Percentiles rank a stretch among this genome's conserved stretches.
Conservation (phyloP, 1,140 invertebrate species). For the Drosophila nigrodunni region DNA sequence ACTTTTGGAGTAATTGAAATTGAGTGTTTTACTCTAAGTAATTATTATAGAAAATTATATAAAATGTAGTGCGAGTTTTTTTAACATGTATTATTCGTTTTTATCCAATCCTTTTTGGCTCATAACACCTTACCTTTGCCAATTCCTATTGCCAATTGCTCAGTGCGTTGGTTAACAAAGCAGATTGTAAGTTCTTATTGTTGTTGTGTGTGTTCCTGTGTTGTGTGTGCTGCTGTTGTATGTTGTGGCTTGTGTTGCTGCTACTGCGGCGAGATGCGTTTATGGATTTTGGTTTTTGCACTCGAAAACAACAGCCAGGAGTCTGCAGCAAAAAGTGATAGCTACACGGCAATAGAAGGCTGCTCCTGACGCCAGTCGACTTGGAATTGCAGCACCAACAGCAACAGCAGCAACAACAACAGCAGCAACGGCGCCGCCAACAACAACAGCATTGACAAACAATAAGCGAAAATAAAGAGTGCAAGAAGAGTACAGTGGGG, state of each 20-base stretch:
- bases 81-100: not conserved
- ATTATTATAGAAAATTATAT: too few species aligned
- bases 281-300: slow-evolving; percentile 75
- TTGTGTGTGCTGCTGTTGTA: slow-evolving; percentile 22
- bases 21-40: too few species aligned
- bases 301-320: slow-evolving; percentile 50
- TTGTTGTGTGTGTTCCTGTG: slow-evolving; percentile 12
- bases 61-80: too few species aligned
- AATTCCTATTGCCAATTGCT: slow-evolving; percentile 29
- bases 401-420: slow-evolving; percentile 29
- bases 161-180: slow-evolving; percentile 23
- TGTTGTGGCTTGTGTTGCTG: slow-evolving; percentile 35
- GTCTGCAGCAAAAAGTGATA: slow-evolving; percentile 48
- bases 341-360: slow-evolving; percentile 34
- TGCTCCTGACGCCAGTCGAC: slow-evolving; percentile 60
- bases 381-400: slow-evolving; percentile 37
- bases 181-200: slow-evolving; percentile 12
- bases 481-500: not conserved
- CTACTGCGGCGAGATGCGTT: slow-evolving; percentile 69
- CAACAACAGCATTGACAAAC: slow-evolving; percentile 51
- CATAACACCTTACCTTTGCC: slow-evolving; percentile 38
- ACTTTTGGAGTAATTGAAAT: too few species aligned
- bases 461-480: slow-evolving; percentile 71
- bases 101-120: not conserved
- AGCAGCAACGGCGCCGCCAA: slow-evolving; percentile 19